Conservation (phyloP, 1,140 invertebrate genomes). For the Dinoponera quadriceps region DNA sequence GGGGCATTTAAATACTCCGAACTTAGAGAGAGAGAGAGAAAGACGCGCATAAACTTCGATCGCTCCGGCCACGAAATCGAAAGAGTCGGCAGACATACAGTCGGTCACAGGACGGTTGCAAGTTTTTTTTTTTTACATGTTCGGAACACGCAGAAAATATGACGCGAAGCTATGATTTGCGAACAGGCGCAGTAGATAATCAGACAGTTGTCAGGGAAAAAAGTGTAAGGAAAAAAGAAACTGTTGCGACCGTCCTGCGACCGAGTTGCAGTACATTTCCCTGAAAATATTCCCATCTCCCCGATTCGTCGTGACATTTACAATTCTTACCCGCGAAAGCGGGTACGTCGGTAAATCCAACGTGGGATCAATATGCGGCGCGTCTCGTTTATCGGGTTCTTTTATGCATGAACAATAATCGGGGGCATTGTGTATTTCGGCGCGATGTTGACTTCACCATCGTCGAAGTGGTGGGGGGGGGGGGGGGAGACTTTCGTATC, state of each 20-base stretch:
- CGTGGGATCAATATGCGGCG: neutral
- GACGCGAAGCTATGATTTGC: no score
- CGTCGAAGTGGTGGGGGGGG: no score
- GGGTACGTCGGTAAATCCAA: neutral
- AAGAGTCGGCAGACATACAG: no score
- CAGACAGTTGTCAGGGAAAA: no score
- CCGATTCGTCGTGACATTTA: neutral
- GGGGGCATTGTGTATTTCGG: conserved; percentile 9
- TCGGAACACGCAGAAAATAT: no score
- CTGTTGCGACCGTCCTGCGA: no score
- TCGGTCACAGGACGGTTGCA: no score
- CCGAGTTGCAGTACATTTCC: neutral
- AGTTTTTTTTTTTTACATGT: no score
- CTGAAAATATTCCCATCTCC: neutral
- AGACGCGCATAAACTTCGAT: no score
- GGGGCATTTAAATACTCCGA: neutral
- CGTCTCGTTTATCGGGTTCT: neutral
- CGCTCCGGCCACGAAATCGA: no score
- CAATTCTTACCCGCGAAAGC: neutral
- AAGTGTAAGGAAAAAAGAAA: no score
- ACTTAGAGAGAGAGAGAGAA: neutral
- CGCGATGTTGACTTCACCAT: neutral
- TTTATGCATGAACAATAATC: conserved; percentile 17
- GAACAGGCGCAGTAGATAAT: no score
- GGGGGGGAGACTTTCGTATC: neutral